Base-by-base conservation (phyloP, 1,140 invertebrate genomes). In the Drosophila grimshawi region DNA sequence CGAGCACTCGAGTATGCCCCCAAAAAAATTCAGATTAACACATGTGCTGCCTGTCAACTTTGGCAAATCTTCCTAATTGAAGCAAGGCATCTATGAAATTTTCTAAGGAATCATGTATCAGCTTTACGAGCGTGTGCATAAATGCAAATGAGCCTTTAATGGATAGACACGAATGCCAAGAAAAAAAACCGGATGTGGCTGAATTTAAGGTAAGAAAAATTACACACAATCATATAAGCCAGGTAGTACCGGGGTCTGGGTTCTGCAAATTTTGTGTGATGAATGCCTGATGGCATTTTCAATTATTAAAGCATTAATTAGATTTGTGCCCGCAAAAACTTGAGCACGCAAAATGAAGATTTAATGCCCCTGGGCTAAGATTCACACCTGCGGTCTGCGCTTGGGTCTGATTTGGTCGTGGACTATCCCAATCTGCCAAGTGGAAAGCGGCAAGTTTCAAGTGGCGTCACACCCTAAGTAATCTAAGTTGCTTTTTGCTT, bases 241-340 rank as follows among this genome's bases (percentile, higher is more conserved):
- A n/a, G 4, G 3, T 43, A 59, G n/a, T 6, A 3, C 19, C 19
- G 19, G 19, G 19, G 46, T 5, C 3, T 11, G 1, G 5, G 56
- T 3, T 7, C 8, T 43, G 39, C 4, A 39, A 43, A 56, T 5
- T 56, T n/a, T 33, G 49, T 52, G 49, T 6, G 56, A 6, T 63
- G 52, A 60, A 43, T 30, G 46, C 60, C 45, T 39, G 33, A 43
- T 55, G 39, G 37, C 35, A 59, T 27, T 78, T 85, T 81, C 64
- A 86, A 88, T 82, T 86, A 82, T 86, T 76, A 67, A 88, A 70
- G 72, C 70, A 86, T 80, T 88, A 86, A 86, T 86, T 86, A 86
- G 76, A 79, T 86, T 59, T 53, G 63, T 49, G 65, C 7, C 45
- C 37, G 57, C 52, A 63, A 61, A 75, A 59, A 32, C 29, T 57